Percentiles rank a stretch among this genome's conserved stretches.
phyloP scores from a whole-genome alignment of 2,113 vertebrate genomes.

The Albula glossodonta region DNA sequence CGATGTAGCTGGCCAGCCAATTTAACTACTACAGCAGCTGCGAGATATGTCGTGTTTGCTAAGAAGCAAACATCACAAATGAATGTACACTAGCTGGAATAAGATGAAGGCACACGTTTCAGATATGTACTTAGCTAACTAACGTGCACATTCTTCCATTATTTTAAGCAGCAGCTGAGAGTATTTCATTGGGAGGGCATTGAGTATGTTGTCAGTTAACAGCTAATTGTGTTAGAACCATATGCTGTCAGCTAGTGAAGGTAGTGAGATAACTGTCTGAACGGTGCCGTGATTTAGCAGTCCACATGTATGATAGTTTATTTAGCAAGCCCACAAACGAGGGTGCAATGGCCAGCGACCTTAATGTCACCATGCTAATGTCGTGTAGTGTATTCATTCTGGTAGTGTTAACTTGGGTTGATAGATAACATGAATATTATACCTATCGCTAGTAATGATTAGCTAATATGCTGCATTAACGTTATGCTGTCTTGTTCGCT shows the following conservation, averaged over 20 bases:
- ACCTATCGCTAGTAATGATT: too few species aligned
- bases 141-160: too few species aligned
- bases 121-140: too few species aligned
- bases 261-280: too few species aligned
- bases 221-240: too few species aligned
- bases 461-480: too few species aligned
- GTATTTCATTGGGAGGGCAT: not conserved
- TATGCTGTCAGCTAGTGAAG: too few species aligned
- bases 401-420: not conserved
- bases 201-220: too few species aligned
- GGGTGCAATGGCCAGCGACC: not conserved
- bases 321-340: not conserved
- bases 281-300: not conserved
- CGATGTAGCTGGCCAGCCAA: not conserved
- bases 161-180: not conserved
- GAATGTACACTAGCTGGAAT: too few species aligned
- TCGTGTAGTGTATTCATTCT: not conserved
- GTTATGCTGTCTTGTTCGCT: too few species aligned
- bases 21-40: not conserved
- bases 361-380: slow-evolving; percentile 17
- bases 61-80: not conserved
- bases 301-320: not conserved
- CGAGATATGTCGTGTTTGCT: not conserved
- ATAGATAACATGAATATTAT: too few species aligned
- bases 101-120: too few species aligned